Evolutionary conservation across 2,888 invertebrate genomes (phyloP), one percentile per base, ranked within the genome.

Genomic region (Heliconius sara): DNA sequence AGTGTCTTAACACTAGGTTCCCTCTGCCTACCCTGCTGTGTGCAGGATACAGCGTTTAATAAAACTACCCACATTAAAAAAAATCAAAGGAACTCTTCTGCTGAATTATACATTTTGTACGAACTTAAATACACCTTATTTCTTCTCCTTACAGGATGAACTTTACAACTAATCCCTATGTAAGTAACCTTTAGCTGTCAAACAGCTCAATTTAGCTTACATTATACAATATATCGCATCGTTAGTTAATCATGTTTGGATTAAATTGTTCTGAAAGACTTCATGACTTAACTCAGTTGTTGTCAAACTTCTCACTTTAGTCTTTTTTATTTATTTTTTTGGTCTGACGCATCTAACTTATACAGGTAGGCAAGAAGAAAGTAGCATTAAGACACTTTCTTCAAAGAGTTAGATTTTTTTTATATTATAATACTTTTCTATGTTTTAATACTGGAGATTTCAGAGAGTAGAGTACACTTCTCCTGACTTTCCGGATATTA

Each of bases 191-290:
- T 5, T 72, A 72, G n/a, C 39, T n/a, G 68, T 39, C 39, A 68
- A 68, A 65, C 27, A 27, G 68, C n/a, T 30, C 4, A n/a, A 68
- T 39, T 68, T 13, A 39, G 5, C 67, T 34, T 39, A 12, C n/a
- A 39, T 39, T 27, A 5, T 25, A n/a, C 13, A 25, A 65, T 39
- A 34, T 39, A 68, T 68, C 27, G 6, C 12, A 6, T 25, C 12
- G 27, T 65, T 63, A 65, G 4, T 65, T 16, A 0, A 63, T 27
- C 5, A 16, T 65, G 25, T 12, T 63, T n/a, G 13, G 6, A 25
- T 27, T 65, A 13, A 13, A 27, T 25, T 27, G 16, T 65, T 10
- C 27, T 81, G 81, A 82, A 84, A 83, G 83, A 80, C 78, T 83
- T 80, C 80, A 80, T 77, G 76, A 52, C 66, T 74, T 68, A 68